Evolutionary conservation across 2,113 vertebrate genomes (phyloP).

Genomic region (Calyptomena viridis): DNA sequence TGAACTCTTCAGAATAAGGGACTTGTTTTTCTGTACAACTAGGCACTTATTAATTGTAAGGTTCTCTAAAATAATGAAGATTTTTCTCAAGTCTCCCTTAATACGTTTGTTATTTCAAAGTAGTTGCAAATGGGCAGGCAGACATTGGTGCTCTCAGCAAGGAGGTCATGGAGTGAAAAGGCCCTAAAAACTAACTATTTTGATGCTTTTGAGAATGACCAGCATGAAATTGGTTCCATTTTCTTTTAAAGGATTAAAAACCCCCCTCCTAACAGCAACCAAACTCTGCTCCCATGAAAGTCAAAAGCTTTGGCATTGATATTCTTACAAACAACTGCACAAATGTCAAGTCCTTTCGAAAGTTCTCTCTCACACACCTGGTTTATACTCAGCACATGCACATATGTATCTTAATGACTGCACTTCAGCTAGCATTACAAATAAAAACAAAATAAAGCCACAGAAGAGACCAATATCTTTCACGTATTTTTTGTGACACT

Average conservation of each 20-base stretch:
- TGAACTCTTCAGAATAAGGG: background rate
- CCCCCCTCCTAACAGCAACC: background rate
- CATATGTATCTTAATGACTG: background rate
- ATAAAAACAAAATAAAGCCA: background rate
- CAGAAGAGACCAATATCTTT: background rate
- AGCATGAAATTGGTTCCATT: slow-evolving; percentile 7
- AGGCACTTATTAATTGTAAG: background rate
- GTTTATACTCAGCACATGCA: background rate
- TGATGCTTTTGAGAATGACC: background rate
- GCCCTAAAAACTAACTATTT: background rate
- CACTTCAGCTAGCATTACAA: background rate
- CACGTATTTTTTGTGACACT: background rate
- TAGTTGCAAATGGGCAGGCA: background rate
- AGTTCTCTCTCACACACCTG: background rate
- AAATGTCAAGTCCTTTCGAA: background rate
- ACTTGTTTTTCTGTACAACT: background rate
- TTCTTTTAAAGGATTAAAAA: background rate
- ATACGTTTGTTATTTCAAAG: background rate
- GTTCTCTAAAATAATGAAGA: background rate
- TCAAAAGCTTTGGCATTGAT: background rate
- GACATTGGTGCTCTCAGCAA: background rate
- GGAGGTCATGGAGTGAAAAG: background rate
- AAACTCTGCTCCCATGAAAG: background rate
- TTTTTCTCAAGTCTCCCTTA: background rate
- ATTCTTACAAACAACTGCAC: background rate